A percentile compares a stretch with the other conserved stretches of the same genome.
phyloP scores from a whole-genome alignment of 1,140 invertebrate genomes.

The Camponotus vicinus region DNA sequence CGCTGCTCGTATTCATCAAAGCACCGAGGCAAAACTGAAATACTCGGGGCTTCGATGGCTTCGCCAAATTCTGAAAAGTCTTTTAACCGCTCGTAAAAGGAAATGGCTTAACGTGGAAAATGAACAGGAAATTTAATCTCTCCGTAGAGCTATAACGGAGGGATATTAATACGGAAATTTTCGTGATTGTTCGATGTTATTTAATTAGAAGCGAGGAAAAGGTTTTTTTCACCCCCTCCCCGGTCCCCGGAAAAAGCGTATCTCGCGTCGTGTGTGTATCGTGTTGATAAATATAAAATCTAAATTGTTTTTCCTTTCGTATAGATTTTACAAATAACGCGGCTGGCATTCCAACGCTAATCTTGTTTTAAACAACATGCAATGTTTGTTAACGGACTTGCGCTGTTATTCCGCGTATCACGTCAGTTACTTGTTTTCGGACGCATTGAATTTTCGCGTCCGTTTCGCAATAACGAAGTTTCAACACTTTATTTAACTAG shows the following conservation, averaged over 20 bases:
- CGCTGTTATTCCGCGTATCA: conserved; percentile 7
- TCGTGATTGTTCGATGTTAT: conserved; percentile 1
- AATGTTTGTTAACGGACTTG: conserved; percentile 8
- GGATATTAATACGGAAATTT: conserved; percentile 26
- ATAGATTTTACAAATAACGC: no score
- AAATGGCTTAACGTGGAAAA: conserved; percentile 10
- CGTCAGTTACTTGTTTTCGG: conserved; percentile 21
- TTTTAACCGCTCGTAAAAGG: conserved; percentile 44
- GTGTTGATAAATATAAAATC: background rate
- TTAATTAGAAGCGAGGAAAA: background rate
- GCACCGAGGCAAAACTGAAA: conserved; percentile 28
- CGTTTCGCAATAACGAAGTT: conserved; percentile 43
- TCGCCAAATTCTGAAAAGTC: conserved; percentile 26
- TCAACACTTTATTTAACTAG: conserved; percentile 44
- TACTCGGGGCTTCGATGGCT: conserved; percentile 3
- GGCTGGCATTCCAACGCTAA: background rate
- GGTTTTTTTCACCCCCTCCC: background rate
- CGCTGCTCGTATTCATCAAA: conserved; percentile 44
- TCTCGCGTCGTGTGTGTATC: background rate
- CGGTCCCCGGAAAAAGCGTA: background rate
- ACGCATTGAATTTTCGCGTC: conserved; percentile 24
- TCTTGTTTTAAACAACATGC: conserved; percentile 4
- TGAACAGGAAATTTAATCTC: conserved; percentile 49
- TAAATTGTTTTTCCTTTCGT: conserved; percentile 4
- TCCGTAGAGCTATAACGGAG: background rate